A percentile compares a stretch with the other conserved stretches of the same genome.
Evolutionary conservation across 2,888 invertebrate genomes (phyloP).

Genomic region (Trichogramma evanescens): DNA sequence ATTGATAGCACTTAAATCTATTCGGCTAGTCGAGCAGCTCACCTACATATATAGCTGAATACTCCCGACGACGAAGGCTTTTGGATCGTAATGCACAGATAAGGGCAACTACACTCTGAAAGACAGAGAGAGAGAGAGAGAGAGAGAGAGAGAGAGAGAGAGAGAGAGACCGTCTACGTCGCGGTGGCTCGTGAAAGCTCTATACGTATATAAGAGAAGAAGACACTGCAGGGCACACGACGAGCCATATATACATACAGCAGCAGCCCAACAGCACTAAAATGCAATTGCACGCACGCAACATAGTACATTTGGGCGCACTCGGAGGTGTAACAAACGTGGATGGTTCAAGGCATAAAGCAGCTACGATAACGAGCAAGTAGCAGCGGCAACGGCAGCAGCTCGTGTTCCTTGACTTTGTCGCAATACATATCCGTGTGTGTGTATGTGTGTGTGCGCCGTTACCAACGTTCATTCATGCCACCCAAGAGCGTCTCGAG

Average conservation of each 20-base stretch:
- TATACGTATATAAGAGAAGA: no score
- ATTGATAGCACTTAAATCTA: no score
- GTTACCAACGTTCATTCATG: no score
- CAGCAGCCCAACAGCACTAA: neutral
- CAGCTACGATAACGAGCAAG: constrained; percentile 15
- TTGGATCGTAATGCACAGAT: constrained; percentile 5
- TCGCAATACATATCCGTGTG: neutral
- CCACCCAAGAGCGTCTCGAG: no score
- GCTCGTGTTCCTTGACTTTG: constrained; percentile 2
- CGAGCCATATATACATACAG: no score
- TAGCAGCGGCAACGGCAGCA: neutral
- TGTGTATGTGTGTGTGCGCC: neutral
- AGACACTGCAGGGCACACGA: neutral
- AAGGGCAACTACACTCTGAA: neutral
- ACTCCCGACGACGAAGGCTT: constrained; percentile 9
- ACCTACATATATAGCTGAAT: neutral
- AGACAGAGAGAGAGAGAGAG: neutral
- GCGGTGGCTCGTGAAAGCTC: no score
- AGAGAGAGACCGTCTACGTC: neutral
- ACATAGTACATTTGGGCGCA: constrained; percentile 11
- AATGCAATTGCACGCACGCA: constrained; percentile 12
- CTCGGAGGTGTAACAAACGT: constrained; percentile 15
- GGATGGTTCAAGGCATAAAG: neutral
- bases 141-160: neutral
- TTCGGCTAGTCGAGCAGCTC: no score